These are phyloP conservation scores for Trichomalopsis sarcophagae DNA, from an alignment of 1,140 invertebrate genomes.

Conservation along the genomic window DNA sequence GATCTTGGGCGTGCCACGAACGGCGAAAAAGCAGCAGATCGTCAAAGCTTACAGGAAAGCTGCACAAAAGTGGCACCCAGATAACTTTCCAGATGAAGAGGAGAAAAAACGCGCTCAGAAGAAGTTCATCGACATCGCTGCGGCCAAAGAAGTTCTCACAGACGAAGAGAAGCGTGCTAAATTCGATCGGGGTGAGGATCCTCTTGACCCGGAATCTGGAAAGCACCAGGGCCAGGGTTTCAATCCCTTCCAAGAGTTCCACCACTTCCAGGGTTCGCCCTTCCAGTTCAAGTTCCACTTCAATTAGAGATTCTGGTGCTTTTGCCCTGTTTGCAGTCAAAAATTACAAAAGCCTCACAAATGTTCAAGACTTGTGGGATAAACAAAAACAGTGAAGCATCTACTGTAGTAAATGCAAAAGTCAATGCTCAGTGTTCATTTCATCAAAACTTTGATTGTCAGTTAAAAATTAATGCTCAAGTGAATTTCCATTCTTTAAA, in stretches of 20 bases:
- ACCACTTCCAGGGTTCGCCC: slow-evolving; percentile 90
- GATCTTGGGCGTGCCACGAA: slow-evolving; percentile 91
- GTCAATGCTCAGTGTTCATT: background rate
- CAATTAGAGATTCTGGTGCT: slow-evolving; percentile 74
- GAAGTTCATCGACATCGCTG: slow-evolving; percentile 99
- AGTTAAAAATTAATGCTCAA: background rate
- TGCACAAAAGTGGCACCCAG: slow-evolving; percentile 99
- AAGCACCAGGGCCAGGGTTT: slow-evolving; percentile 80
- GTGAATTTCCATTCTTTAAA: background rate
- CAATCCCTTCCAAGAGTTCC: slow-evolving; percentile 88
- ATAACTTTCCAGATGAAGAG: slow-evolving; percentile 92
- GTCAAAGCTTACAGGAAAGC: slow-evolving; percentile 97
- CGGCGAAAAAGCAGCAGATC: slow-evolving; percentile 94
- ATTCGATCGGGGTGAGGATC: slow-evolving; percentile 97
- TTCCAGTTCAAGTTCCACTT: slow-evolving; percentile 99
- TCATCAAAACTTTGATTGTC: background rate
- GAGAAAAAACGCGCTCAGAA: slow-evolving; percentile 97
- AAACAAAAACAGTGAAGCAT: background rate
- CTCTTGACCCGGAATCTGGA: slow-evolving; percentile 93
- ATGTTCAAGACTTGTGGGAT: background rate
- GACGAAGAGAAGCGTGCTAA: slow-evolving; percentile 92
- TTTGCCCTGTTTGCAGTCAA: background rate
- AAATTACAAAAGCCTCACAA: slow-evolving; percentile 2
- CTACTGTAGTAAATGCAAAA: background rate
- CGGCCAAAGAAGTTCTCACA: slow-evolving; percentile 96